Conservation (phyloP, 2,888 invertebrate genomes). For the Ichneumon xanthorius region DNA sequence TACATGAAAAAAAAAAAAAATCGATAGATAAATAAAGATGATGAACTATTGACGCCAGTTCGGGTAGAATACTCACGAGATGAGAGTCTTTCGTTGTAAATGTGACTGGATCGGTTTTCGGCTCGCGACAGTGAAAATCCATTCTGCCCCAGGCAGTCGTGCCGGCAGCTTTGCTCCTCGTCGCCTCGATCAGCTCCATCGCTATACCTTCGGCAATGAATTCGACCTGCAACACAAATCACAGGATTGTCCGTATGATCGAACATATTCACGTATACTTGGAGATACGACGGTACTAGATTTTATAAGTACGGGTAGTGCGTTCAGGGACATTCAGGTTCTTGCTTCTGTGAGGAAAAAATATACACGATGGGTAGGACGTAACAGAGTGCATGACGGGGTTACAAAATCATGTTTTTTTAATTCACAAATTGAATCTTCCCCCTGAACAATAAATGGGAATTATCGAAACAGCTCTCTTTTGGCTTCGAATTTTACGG, state of each 20-base stretch:
- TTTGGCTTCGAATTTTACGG: neutral
- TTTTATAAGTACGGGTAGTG: neutral
- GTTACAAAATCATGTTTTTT: no score
- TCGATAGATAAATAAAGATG: slow-evolving; percentile 35
- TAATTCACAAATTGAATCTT: neutral
- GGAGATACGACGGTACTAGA: neutral
- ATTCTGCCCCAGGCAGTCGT: slow-evolving; percentile 89
- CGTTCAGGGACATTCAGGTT: no score
- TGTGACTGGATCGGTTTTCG: slow-evolving; percentile 95
- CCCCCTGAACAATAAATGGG: neutral
- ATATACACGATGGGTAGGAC: no score
- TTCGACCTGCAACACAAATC: slow-evolving; percentile 89
- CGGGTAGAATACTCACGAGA: slow-evolving; percentile 88
- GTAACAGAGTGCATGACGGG: no score
- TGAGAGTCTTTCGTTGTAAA: slow-evolving; percentile 96
- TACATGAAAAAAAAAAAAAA: slow-evolving; percentile 16
- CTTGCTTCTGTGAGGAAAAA: no score
- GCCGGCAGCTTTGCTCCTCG: slow-evolving; percentile 91
- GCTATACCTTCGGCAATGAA: slow-evolving; percentile 95
- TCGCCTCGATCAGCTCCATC: slow-evolving; percentile 95
- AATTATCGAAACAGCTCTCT: neutral
- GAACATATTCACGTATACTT: no score
- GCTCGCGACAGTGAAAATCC: slow-evolving; percentile 94
- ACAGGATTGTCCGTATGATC: slow-evolving; percentile 1
- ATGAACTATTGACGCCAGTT: slow-evolving; percentile 8